These are phyloP conservation scores for Macrocentrus cingulum DNA, from an alignment of 1,140 invertebrate genomes.

Conservation along the genomic window DNA sequence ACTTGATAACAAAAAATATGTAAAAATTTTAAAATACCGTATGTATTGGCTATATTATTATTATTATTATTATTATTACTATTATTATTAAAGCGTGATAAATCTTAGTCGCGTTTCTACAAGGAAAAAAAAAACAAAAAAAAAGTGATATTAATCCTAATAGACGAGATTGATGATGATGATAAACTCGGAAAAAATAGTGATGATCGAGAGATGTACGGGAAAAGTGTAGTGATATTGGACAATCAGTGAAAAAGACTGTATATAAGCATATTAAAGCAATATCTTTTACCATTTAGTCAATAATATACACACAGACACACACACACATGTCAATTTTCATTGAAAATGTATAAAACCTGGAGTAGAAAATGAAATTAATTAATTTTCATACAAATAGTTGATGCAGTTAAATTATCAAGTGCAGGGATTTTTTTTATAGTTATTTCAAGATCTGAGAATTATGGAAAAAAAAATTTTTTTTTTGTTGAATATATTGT, in stretches of 20 bases:
- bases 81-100: conserved; percentile 48
- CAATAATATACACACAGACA: not conserved
- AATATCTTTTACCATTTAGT: conserved; percentile 40
- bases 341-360: not conserved
- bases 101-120: conserved; percentile 39
- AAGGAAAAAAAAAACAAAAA: too few species aligned
- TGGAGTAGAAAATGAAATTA: too few species aligned
- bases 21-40: too few species aligned
- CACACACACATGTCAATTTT: conserved; percentile 25
- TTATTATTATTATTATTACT: too few species aligned
- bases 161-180: conserved; percentile 42
- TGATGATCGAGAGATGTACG: not conserved
- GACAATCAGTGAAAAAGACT: conserved; percentile 61
- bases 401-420: too few species aligned
- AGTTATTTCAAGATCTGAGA: too few species aligned
- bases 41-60: too few species aligned
- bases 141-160: conserved; percentile 60
- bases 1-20: too few species aligned
- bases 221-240: conserved; percentile 53
- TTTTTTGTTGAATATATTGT: too few species aligned
- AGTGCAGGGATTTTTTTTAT: too few species aligned
- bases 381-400: too few species aligned
- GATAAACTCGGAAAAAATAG: conserved; percentile 15
- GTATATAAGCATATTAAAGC: conserved; percentile 55
- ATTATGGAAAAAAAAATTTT: too few species aligned